Base-by-base conservation (phyloP, 1,140 invertebrate species). In the Penaeus japonicus region DNA sequence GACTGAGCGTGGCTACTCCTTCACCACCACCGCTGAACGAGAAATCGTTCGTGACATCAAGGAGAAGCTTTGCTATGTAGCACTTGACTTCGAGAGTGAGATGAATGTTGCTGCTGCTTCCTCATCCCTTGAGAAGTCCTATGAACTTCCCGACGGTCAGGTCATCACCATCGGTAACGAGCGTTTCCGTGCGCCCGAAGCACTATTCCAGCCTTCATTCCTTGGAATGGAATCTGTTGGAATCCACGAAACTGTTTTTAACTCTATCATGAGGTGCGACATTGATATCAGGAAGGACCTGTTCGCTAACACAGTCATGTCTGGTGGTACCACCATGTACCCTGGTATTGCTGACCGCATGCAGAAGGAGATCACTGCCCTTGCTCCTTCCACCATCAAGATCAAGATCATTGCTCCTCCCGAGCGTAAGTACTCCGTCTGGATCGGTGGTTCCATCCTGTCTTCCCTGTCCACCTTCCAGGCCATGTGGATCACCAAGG, bases 381-480 rank as follows among this genome's bases (percentile, higher is more conserved):
- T 98, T 82, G 96, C 97, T 89, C 97, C 97, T 85, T 94, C 94
- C 54, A 96, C 96, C 81, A 96, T 96, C 95, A 98, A 98, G 94
- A 97, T 98, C 94, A 97, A 98, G 94, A 97, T 98, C 94, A 97
- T 97, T 93, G 97, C 97, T 93, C 97, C 96, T 90, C 96, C 97
- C 89, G 97, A 97, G 93, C 96, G 97, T 93, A 97, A 97, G 92
- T 97, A 97, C 94, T 97, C 96, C 93, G 96, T 97, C 92, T 97
- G 96, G 96, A 97, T 97, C 94, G 95, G 96, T n/a, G 82, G 82
- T n/a, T 96, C 96, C 93, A 97, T 97, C 94, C 93, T 97, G 91
- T 96, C 96, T 89, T 97, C 96, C 70, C 93, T 97, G 27, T 97
- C 96, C 91, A 97, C 96, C 93, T 97, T 97, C 96, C 96, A 97